Base-by-base conservation (phyloP, 2,888 invertebrate species). In the Campopleginae sp. region DNA sequence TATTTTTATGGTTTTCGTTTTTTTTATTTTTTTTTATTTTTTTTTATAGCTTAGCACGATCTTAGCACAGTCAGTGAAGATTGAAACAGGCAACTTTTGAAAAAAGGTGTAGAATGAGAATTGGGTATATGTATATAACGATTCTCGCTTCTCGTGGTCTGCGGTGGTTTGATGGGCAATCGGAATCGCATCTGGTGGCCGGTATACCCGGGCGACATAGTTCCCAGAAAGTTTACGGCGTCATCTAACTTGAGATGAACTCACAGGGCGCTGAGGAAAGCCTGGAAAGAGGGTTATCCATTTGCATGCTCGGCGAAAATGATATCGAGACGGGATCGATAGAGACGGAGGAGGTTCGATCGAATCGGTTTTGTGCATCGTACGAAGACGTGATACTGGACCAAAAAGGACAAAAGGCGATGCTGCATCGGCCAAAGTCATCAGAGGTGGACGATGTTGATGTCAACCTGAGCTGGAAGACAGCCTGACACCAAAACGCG, bases 191-290 rank as follows among this genome's bases (percentile, higher is more conserved):
- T 76, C 70, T 70, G 70, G 68, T 77, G 76, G 31, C 61, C 61
- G 68, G 31, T 46, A 63, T 38, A 42, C 42, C 63, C 27, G 33
- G 65, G 27, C 72, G 63, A 71, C 77, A 82, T 82, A 82, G 82
- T 82, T 82, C 33, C 65, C 70, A 82, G 46, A 78, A 71, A 78
- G 66, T 82, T 82, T 72, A 72, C 65, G 44, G 54, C 44, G 42
- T 66, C 66, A 42, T 72, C 65, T 19, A 63, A 65, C 65, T 65
- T 65, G 33, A 14, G 58, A 58, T 58, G 58, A 58, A 58, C 58
- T 58, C 58, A 58, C 58, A 14, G 27, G 54, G 46, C 68, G 46
- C 68, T 81, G 38, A 17, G 58, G 46, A 48, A 70, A 81, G 46
- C 58, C 68, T 68, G 14, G 33, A 31, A 70, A 74, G 44, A 81